Evolutionary conservation across 2,888 invertebrate genomes (phyloP).

Genomic region (Junonia oenone): DNA sequence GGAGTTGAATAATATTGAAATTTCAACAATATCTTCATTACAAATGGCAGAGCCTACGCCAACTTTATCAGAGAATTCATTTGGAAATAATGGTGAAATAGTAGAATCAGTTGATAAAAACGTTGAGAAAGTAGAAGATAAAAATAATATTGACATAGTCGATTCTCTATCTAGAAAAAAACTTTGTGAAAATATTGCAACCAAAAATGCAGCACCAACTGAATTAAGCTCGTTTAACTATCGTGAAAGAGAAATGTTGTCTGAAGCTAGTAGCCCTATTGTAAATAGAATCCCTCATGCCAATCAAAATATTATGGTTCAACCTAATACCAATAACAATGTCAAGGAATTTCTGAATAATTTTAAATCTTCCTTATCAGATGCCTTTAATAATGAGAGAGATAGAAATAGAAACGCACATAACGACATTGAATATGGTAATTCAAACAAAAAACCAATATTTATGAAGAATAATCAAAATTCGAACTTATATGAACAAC

Average conservation of each 20-base stretch:
- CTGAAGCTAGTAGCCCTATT: conserved; percentile 45
- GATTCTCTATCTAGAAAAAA: background rate
- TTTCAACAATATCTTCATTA: background rate
- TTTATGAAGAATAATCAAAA: background rate
- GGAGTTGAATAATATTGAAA: background rate
- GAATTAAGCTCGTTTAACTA: background rate
- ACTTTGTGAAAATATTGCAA: background rate
- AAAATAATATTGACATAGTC: background rate
- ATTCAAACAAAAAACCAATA: background rate
- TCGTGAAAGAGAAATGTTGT: conserved; percentile 38
- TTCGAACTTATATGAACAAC: background rate
- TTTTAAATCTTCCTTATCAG: conserved; percentile 6
- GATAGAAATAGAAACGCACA: background rate
- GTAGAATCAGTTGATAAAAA: background rate
- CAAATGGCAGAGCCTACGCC: background rate
- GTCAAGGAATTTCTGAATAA: conserved; percentile 2
- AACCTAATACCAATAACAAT: conserved; percentile 15
- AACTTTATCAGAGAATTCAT: background rate
- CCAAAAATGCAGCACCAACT: background rate
- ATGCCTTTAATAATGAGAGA: conserved; percentile 1
- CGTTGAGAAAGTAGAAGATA: background rate
- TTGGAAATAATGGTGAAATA: background rate
- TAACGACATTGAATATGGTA: background rate
- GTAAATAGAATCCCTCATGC: conserved; percentile 21
- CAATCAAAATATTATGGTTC: conserved; percentile 17